These are phyloP conservation scores for Meloidogyne hapla DNA, from an alignment of 1,140 invertebrate species.

Conservation along the genomic window DNA sequence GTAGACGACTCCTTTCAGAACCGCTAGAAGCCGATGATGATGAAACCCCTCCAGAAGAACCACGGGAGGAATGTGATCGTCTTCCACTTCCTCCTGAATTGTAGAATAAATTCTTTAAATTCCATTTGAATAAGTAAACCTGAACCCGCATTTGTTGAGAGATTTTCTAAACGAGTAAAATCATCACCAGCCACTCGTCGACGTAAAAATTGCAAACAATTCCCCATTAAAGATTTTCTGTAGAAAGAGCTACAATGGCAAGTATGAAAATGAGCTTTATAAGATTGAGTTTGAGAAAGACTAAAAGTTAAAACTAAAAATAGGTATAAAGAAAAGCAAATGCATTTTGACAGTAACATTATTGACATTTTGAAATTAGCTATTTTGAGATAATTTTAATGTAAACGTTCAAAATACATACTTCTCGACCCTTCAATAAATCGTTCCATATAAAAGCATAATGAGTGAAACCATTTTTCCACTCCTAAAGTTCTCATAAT, in stretches of 20 bases:
- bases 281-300: too few relatives aligned
- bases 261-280: not conserved
- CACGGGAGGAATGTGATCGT: not conserved
- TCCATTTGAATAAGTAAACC: not conserved
- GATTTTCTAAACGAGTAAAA: constrained; percentile 32
- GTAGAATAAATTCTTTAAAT: not conserved
- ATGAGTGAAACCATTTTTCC: too few relatives aligned
- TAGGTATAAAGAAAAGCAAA: too few relatives aligned
- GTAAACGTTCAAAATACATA: too few relatives aligned
- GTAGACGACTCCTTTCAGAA: constrained; percentile 19
- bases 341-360: too few relatives aligned
- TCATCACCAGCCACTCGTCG: constrained; percentile 22
- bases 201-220: constrained; percentile 37
- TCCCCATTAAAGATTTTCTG: constrained; percentile 22
- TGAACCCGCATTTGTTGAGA: not conserved
- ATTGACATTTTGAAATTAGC: too few relatives aligned
- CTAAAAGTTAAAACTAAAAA: too few relatives aligned
- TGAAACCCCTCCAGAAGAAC: constrained; percentile 3
- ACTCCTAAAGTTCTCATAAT: too few relatives aligned
- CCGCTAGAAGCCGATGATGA: not conserved
- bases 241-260: not conserved
- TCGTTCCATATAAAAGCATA: too few relatives aligned
- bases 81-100: not conserved
- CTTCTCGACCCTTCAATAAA: too few relatives aligned
- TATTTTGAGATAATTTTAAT: too few relatives aligned